phyloP scores from a whole-genome alignment of 2,888 invertebrate genomes.

The Esperia sulphurella region DNA sequence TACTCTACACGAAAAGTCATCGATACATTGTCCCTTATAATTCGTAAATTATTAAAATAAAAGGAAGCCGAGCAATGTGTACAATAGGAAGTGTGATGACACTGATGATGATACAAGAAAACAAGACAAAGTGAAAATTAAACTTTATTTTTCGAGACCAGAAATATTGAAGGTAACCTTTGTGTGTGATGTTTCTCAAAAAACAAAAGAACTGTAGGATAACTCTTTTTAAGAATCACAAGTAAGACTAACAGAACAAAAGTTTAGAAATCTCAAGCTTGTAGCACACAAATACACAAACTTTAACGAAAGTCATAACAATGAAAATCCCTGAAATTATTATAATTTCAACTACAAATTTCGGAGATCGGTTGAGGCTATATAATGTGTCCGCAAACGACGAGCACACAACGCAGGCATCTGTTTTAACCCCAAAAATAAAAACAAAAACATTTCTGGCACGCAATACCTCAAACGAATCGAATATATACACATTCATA shows the following conservation, averaged over 20 bases:
- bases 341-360: conserved; percentile 16
- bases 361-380: conserved; percentile 17
- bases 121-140: neutral
- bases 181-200: too few species aligned
- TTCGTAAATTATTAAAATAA: neutral
- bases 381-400: conserved; percentile 30
- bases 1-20: too few species aligned
- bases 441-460: conserved; percentile 53
- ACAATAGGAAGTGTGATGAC: too few species aligned
- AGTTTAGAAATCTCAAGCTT: too few species aligned
- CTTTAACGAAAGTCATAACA: neutral
- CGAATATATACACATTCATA: conserved; percentile 48
- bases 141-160: too few species aligned
- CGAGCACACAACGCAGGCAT: conserved; percentile 40
- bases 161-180: too few species aligned
- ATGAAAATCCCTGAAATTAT: neutral
- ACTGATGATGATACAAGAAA: too few species aligned
- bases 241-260: too few species aligned
- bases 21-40: too few species aligned
- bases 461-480: conserved; percentile 57
- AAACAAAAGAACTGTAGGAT: too few species aligned
- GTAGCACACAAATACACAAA: neutral
- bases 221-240: too few species aligned
- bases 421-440: conserved; percentile 49
- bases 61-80: too few species aligned